Conservation (phyloP, 2,113 vertebrate genomes). For the Dicentrarchus labrax region DNA sequence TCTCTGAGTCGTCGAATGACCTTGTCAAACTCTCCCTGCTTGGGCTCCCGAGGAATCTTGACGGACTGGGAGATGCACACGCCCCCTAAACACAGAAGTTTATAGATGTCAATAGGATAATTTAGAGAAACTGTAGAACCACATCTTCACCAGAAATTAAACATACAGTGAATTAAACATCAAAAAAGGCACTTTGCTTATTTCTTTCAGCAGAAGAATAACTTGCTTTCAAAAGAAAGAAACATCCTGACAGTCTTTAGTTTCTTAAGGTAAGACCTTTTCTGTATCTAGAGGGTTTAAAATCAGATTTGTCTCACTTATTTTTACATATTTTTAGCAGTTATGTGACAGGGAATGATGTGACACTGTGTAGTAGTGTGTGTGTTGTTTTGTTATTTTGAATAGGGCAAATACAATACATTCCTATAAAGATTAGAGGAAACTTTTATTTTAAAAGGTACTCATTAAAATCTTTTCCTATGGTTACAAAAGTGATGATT, state of each 20-base stretch:
- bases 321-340: not conserved
- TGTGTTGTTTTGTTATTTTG: not conserved
- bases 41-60: conserved; percentile 97
- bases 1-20: conserved; percentile 94
- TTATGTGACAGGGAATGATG: not conserved
- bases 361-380: not conserved
- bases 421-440: not conserved
- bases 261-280: not conserved
- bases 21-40: conserved; percentile 95
- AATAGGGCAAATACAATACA: not conserved
- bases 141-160: not conserved
- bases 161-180: not conserved
- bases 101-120: not conserved
- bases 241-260: not conserved
- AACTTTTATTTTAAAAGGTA: not conserved
- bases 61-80: conserved; percentile 98
- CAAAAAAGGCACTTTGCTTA: not conserved
- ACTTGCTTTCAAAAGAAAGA: not conserved
- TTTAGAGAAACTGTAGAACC: not conserved
- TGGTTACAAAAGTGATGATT: too few species aligned
- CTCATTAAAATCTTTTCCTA: too few species aligned
- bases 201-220: not conserved
- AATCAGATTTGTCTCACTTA: not conserved
- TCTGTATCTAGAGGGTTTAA: not conserved
- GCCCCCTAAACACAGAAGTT: conserved; percentile 85